Evolutionary conservation across 2,113 vertebrate genomes (phyloP).

Genomic region (Podocnemis expansa): DNA sequence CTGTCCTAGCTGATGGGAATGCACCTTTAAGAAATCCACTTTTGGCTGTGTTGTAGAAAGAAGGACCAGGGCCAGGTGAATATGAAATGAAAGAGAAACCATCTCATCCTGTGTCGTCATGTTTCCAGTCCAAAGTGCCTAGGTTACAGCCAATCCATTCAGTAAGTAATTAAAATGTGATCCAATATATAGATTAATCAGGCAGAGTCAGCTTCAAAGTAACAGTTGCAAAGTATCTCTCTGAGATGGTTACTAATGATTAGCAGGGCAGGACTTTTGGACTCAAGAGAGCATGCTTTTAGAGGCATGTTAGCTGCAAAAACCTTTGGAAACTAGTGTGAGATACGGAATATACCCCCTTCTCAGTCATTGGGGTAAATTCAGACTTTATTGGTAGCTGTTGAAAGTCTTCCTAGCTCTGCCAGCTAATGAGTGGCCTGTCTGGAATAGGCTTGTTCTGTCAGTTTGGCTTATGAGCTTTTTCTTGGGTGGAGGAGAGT

Average conservation of each 20-base stretch:
- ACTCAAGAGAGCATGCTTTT: neutral
- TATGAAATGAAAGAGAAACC: conserved; percentile 72
- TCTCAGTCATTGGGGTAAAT: neutral
- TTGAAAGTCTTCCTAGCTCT: neutral
- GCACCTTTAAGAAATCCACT: neutral
- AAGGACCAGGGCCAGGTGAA: conserved; percentile 82
- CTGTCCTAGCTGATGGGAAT: neutral
- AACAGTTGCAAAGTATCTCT: neutral
- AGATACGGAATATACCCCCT: neutral
- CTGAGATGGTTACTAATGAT: neutral
- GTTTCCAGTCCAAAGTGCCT: conserved; percentile 83
- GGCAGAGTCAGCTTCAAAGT: neutral
- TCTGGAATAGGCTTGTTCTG: neutral
- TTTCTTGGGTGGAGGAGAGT: neutral
- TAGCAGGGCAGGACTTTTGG: neutral
- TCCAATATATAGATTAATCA: neutral
- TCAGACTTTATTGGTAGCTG: neutral
- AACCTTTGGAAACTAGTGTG: too few species aligned
- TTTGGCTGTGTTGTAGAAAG: conserved; percentile 68
- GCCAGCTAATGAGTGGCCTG: neutral
- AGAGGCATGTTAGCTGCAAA: neutral
- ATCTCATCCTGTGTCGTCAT: conserved; percentile 76
- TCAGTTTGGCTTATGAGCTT: neutral
- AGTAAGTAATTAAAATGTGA: conserved; percentile 71
- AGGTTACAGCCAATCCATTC: conserved; percentile 70